These are phyloP conservation scores for Chymomyza costata DNA, from an alignment of 1,140 invertebrate genomes.

Conservation along the genomic window DNA sequence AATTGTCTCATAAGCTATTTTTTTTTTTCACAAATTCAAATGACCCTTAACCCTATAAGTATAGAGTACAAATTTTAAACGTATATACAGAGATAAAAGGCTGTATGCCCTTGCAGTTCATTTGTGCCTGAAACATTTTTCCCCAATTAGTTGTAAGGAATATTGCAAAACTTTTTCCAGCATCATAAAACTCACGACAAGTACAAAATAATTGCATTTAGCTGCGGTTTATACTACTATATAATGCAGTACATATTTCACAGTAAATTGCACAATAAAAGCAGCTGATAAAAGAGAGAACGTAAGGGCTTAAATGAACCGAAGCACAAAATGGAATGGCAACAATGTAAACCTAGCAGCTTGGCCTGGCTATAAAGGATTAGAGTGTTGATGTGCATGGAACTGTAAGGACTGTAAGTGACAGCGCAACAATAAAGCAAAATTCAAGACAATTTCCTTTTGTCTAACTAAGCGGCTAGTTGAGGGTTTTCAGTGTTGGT, in stretches of 20 bases:
- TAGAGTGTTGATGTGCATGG: slow-evolving; percentile 41
- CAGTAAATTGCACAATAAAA: slow-evolving; percentile 41
- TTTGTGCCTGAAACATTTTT: no score
- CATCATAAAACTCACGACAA: slow-evolving; percentile 18
- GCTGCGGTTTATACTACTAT: slow-evolving; percentile 43
- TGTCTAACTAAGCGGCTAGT: neutral
- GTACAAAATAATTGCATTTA: slow-evolving; percentile 50
- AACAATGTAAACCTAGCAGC: neutral
- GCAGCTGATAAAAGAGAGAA: slow-evolving; percentile 7
- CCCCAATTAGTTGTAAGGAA: slow-evolving; percentile 58
- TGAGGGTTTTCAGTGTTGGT: no score
- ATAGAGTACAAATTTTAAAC: no score
- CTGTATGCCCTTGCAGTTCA: no score
- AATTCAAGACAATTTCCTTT: slow-evolving; percentile 53
- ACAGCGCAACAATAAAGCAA: slow-evolving; percentile 17
- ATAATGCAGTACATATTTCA: slow-evolving; percentile 44
- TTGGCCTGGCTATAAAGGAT: slow-evolving; percentile 28
- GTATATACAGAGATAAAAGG: no score
- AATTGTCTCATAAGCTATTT: no score
- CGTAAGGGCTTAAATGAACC: neutral
- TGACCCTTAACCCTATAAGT: no score
- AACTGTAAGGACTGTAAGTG: slow-evolving; percentile 18
- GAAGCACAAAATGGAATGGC: neutral
- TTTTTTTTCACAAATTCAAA: no score
- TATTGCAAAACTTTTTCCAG: slow-evolving; percentile 26